A percentile compares a stretch with the other conserved stretches of the same genome.
These are phyloP conservation scores for Erythrocercus mccallii DNA, from an alignment of 2,113 vertebrate species.

Conservation along the genomic window DNA sequence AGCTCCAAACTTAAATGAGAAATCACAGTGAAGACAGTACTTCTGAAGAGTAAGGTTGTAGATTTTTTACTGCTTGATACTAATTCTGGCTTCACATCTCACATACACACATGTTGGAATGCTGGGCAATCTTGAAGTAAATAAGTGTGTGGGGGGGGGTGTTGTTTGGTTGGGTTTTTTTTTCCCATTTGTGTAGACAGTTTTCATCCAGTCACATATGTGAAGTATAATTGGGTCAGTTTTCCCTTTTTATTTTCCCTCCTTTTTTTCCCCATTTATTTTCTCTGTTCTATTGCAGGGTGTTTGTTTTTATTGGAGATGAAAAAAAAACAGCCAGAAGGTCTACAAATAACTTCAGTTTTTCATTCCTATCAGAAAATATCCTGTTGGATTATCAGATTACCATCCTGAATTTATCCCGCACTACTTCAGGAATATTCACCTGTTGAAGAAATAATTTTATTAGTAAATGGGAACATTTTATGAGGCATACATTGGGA, in stretches of 20 bases:
- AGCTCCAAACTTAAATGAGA: neutral
- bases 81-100: neutral
- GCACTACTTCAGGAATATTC: neutral
- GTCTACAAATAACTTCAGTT: conserved; percentile 13
- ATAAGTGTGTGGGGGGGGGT: neutral
- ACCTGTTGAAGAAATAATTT: neutral
- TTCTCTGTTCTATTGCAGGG: neutral
- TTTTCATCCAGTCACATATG: neutral
- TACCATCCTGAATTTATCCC: neutral
- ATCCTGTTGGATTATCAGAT: neutral
- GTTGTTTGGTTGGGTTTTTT: neutral
- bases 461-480: neutral
- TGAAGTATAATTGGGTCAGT: neutral
- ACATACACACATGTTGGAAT: neutral
- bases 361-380: neutral
- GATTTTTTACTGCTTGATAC: neutral
- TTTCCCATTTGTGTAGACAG: neutral
- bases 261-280: too few species aligned
- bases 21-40: neutral
- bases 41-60: neutral
- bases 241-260: too few species aligned
- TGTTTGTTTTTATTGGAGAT: conserved; percentile 8
- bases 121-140: neutral
- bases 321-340: conserved; percentile 11
- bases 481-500: neutral